Evolutionary conservation across 2,113 vertebrate species (phyloP).

Genomic region (Mus musculus): DNA sequence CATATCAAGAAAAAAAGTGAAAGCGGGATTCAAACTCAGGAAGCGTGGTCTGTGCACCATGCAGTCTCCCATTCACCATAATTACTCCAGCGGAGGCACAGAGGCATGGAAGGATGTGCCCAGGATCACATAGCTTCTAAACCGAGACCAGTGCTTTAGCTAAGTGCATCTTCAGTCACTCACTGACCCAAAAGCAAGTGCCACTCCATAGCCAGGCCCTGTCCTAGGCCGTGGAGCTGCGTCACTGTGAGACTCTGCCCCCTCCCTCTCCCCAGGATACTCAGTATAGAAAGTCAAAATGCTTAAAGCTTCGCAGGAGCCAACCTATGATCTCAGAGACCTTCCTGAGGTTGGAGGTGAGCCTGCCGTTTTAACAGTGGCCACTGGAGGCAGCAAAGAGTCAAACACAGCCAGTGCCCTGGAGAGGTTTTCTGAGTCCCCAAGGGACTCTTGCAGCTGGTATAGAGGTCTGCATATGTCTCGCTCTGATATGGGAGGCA

Average conservation of each 20-base stretch:
- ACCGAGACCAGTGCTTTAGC: neutral
- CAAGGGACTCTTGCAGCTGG: neutral
- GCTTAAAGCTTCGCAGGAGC: neutral
- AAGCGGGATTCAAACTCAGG: neutral
- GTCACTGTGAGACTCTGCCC: rapidly evolving
- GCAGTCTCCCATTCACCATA: neutral
- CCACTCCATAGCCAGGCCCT: neutral
- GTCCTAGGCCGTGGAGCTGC: neutral
- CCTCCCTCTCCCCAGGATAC: neutral
- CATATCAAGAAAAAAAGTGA: neutral
- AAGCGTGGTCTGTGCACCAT: neutral
- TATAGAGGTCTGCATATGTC: no score
- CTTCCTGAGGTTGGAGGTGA: neutral
- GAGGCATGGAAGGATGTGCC: neutral
- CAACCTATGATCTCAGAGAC: neutral
- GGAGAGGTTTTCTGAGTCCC: neutral
- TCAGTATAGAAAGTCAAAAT: neutral
- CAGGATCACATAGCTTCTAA: neutral
- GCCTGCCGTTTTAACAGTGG: neutral
- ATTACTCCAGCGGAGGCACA: neutral
- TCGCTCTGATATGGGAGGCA: neutral
- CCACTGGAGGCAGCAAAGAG: neutral
- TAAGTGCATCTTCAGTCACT: neutral
- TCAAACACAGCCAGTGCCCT: neutral
- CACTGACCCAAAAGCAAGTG: neutral